Evolutionary conservation across 2,113 vertebrate species (phyloP), one percentile per base, ranked within the genome.

Genomic region (Anarrhichthys ocellatus): DNA sequence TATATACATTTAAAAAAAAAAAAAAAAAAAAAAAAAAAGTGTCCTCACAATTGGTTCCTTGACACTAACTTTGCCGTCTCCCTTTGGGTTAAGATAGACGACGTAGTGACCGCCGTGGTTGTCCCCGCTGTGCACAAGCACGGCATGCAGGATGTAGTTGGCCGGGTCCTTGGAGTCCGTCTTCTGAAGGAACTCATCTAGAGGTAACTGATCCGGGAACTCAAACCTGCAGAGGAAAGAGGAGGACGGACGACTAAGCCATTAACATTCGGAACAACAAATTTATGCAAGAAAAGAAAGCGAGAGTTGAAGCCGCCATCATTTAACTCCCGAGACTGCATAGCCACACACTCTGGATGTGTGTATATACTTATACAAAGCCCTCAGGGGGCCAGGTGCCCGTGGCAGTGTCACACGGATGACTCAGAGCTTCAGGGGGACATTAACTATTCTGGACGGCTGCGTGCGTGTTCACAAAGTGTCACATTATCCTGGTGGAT

Each of bases 81-180:
- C 98, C 94, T 99, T 99, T 34, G 98, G 98, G 91, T 99, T 99
- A 71, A 99, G 96, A 92, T 99, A 99, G 94, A 99, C 98, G 93
- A 99, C 98, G 1, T 99, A 99, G 92, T 99, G 98, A 89, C 98
- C 98, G 2, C 98, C 98, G 59, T 99, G 98, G 95, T 99, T 99
- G 94, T 99, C 98, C 67, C 98, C 98, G 85, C 98, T 99, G 93
- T 99, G 98, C 58, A 99, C 98, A 40, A 99, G 94, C 81, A 99
- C 98, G 5, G 98, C 98, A 3, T 99, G 98, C 70, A 99, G 96
- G 83, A 99, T 99, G 90, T 99, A 99, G 94, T 99, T 99, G 15
- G 98, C 98, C 15, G 98, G 97, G 90, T 99, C 98, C 94, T 99
- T 99, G 48, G 96, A 96, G 84, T 99, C 98, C 18, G 97, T 95